A percentile compares a stretch with the other conserved stretches of the same genome.
Conservation (phyloP, 2,113 vertebrate species). For the Psittacula cyanocephala region DNA sequence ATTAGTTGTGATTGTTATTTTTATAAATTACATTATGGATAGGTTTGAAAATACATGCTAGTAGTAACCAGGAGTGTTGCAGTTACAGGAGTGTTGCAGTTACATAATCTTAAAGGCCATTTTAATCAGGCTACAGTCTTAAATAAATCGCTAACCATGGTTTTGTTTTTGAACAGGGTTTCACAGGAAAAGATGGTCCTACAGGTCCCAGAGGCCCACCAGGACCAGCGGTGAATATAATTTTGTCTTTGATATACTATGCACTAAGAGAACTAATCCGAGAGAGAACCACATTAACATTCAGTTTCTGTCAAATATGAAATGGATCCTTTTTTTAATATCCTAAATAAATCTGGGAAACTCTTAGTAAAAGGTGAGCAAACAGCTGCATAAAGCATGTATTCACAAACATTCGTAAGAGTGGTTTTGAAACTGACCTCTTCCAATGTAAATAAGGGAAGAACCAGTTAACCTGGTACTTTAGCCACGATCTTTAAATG, state of each 20-base stretch:
- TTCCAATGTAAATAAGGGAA: not conserved
- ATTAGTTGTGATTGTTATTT: not conserved
- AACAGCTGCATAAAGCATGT: not conserved
- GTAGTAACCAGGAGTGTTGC: not conserved
- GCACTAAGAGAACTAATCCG: not conserved
- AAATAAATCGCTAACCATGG: not conserved
- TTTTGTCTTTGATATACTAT: not conserved
- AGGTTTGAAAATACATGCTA: not conserved
- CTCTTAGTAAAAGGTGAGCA: not conserved
- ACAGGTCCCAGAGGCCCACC: slow-evolving; percentile 89
- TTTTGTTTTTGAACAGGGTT: slow-evolving; percentile 81
- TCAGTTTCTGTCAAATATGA: not conserved
- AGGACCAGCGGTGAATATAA: slow-evolving; percentile 86
- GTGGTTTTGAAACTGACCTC: not conserved
- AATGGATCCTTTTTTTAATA: not conserved
- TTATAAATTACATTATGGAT: not conserved
- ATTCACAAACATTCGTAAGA: not conserved
- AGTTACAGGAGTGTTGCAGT: not conserved
- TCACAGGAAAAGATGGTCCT: slow-evolving; percentile 90
- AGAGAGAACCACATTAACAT: not conserved
- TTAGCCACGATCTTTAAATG: not conserved
- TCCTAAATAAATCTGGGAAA: not conserved
- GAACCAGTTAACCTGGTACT: not conserved
- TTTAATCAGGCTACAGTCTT: not conserved
- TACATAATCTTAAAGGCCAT: not conserved